Conservation (phyloP, 2,888 invertebrate genomes). For the Pinctada fucata region DNA sequence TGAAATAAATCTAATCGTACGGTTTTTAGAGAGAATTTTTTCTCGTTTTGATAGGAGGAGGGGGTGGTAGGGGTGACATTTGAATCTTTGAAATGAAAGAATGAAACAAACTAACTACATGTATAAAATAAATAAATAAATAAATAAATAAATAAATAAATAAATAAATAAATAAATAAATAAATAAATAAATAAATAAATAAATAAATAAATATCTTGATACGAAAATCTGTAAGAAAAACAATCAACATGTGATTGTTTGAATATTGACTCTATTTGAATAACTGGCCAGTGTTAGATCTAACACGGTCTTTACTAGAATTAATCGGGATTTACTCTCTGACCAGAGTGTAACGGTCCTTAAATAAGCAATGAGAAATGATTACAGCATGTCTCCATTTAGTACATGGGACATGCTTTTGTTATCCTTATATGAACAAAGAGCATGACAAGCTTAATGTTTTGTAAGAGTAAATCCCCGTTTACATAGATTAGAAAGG, state of each 20-base stretch:
- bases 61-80: no score
- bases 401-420: background rate
- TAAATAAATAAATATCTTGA: background rate
- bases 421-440: background rate
- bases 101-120: background rate
- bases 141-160: background rate
- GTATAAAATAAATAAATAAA: background rate
- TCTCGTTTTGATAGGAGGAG: no score
- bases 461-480: background rate
- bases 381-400: background rate
- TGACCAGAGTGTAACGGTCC: no score
- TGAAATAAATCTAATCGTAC: no score
- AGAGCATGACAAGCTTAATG: background rate
- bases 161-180: background rate
- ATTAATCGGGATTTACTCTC: no score
- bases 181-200: constrained; percentile 1
- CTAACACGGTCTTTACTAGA: no score
- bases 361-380: no score
- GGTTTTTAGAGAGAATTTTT: no score
- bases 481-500: background rate
- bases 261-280: no score
- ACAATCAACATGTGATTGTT: no score
- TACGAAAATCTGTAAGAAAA: no score
- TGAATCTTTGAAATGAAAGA: background rate
- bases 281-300: no score